A percentile compares a stretch with the other conserved stretches of the same genome.
Evolutionary conservation across 2,113 vertebrate species (phyloP).

Genomic region (Rhinogobius similis): DNA sequence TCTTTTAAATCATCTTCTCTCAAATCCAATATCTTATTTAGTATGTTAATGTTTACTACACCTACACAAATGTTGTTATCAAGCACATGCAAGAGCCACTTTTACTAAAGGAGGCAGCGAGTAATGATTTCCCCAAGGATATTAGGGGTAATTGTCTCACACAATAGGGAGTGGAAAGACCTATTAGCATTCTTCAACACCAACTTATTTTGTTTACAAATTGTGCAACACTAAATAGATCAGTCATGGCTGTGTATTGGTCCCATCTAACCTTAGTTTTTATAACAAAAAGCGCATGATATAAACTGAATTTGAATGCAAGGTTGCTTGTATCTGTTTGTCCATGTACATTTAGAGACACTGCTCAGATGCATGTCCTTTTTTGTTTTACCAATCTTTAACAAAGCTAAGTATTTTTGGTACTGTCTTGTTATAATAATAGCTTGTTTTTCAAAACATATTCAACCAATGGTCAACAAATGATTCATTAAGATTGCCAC

Average conservation of each 20-base stretch:
- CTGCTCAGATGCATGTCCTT: constrained; percentile 3
- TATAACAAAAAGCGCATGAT: not conserved
- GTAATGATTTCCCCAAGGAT: constrained; percentile 50
- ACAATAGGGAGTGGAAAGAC: constrained; percentile 28
- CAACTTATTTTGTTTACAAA: constrained; percentile 47
- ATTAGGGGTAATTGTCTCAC: constrained; percentile 48
- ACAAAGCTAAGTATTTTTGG: constrained; percentile 14
- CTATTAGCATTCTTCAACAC: constrained; percentile 37
- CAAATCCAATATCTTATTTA: not conserved
- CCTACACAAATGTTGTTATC: constrained; percentile 21
- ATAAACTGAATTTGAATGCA: not conserved
- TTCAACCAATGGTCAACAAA: constrained; percentile 21
- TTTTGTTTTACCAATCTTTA: constrained; percentile 10
- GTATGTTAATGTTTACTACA: constrained; percentile 13
- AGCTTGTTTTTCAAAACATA: constrained; percentile 9
- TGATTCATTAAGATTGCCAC: constrained; percentile 7
- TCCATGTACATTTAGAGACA: not conserved
- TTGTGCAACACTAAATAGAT: constrained; percentile 30
- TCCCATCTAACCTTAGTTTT: not conserved
- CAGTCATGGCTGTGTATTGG: constrained; percentile 6
- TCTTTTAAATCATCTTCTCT: constrained; percentile 25
- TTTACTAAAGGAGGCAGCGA: constrained; percentile 15
- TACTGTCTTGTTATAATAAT: constrained; percentile 15
- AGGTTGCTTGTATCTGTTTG: not conserved
- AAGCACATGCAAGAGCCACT: constrained; percentile 4